Conservation (phyloP, 2,888 invertebrate genomes). For the Drosophila paranaensis region DNA sequence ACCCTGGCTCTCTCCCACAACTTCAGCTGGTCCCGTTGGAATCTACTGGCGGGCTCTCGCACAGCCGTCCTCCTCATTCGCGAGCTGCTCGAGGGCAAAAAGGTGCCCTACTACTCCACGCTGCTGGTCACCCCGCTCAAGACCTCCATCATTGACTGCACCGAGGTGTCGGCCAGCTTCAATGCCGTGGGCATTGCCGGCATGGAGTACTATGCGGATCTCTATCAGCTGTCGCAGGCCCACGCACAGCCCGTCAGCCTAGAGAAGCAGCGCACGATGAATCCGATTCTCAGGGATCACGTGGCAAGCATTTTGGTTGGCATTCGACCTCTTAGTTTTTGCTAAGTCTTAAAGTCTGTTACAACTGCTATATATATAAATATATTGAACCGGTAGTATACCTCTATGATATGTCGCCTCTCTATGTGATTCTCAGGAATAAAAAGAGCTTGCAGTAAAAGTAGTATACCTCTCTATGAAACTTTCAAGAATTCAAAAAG, state of each 20-base stretch:
- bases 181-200: conserved; percentile 85
- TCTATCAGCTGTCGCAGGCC: conserved; percentile 89
- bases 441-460: no score
- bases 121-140: conserved; percentile 89
- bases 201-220: conserved; percentile 89
- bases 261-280: conserved; percentile 81
- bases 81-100: conserved; percentile 83
- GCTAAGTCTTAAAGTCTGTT: conserved; percentile 57
- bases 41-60: conserved; percentile 86
- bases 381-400: no score
- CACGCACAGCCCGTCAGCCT: conserved; percentile 84
- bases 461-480: no score
- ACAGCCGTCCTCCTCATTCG: conserved; percentile 83
- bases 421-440: no score
- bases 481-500: no score
- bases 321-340: conserved; percentile 84
- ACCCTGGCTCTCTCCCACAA: conserved; percentile 89
- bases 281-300: conserved; percentile 83
- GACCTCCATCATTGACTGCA: conserved; percentile 89
- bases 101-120: conserved; percentile 84
- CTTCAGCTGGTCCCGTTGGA: conserved; percentile 93
- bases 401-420: no score
- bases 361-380: no score
- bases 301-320: conserved; percentile 82
- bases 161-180: conserved; percentile 91